Percentiles rank a stretch among this genome's conserved stretches.
Conservation (phyloP, 2,113 vertebrate species). For the Vidua chalybeata region DNA sequence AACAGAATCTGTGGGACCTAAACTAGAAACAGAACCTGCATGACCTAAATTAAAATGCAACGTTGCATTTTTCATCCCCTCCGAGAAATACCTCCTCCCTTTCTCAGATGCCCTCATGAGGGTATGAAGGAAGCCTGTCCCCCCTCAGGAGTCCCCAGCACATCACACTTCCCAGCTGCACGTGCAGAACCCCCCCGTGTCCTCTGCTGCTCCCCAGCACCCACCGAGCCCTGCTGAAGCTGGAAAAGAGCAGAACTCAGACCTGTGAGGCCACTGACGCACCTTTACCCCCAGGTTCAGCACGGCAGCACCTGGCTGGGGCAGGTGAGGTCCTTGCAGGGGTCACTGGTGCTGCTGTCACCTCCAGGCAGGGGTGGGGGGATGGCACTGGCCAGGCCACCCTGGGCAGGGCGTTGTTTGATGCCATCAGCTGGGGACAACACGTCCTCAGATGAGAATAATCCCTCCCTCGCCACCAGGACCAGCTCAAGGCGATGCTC, state of each 20-base stretch:
- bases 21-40: neutral
- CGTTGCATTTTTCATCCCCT: neutral
- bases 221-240: rapidly evolving
- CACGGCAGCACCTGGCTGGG: rapidly evolving
- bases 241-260: rapidly evolving
- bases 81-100: neutral
- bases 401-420: neutral
- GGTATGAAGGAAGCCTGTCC: neutral
- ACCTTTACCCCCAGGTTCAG: rapidly evolving
- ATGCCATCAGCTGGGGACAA: neutral
- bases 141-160: rapidly evolving
- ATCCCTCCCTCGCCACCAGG: neutral
- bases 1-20: neutral
- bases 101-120: rapidly evolving
- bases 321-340: rapidly evolving
- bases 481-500: neutral
- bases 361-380: neutral
- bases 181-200: rapidly evolving
- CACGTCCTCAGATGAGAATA: rapidly evolving
- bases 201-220: neutral
- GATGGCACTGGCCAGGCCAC: neutral
- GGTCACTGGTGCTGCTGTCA: rapidly evolving
- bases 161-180: rapidly evolving
- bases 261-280: rapidly evolving
- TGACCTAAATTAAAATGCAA: neutral